phyloP scores from a whole-genome alignment of 92 coral and sea anemone genomes.

The Porites cylindrica region DNA sequence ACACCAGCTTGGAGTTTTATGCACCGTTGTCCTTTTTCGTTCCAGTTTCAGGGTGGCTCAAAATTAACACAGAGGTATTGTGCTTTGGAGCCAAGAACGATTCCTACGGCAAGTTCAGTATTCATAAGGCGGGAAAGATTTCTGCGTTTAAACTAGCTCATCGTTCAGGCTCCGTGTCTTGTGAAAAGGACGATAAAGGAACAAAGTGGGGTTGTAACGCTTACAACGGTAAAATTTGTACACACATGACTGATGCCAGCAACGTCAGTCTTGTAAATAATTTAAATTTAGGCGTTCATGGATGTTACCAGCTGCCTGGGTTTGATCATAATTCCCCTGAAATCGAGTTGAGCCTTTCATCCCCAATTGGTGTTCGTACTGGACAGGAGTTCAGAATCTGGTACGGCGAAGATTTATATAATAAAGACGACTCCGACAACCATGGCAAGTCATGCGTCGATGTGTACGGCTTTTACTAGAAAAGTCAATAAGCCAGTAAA shows the following conservation, averaged over 20 bases:
- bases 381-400: conserved; percentile 23
- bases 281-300: neutral
- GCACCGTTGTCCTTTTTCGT: too few species aligned
- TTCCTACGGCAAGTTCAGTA: neutral
- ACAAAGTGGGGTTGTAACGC: neutral
- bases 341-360: neutral
- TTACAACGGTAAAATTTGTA: too few species aligned
- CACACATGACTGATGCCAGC: too few species aligned
- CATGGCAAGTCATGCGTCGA: neutral
- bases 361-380: neutral
- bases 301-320: neutral
- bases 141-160: conserved; percentile 4
- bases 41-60: neutral
- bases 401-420: conserved; percentile 18
- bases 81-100: conserved; percentile 4
- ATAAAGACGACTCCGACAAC: neutral
- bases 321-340: neutral
- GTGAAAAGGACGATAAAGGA: neutral
- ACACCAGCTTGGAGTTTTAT: too few species aligned
- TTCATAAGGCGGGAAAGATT: neutral
- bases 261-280: too few species aligned
- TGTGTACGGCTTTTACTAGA: neutral
- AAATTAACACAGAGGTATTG: neutral
- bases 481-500: neutral
- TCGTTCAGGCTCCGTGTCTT: neutral